Evolutionary conservation across 1,140 invertebrate species (phyloP), one percentile per base, ranked within the genome.

Genomic region (Pachyrhynchus sulphureomaculatus): DNA sequence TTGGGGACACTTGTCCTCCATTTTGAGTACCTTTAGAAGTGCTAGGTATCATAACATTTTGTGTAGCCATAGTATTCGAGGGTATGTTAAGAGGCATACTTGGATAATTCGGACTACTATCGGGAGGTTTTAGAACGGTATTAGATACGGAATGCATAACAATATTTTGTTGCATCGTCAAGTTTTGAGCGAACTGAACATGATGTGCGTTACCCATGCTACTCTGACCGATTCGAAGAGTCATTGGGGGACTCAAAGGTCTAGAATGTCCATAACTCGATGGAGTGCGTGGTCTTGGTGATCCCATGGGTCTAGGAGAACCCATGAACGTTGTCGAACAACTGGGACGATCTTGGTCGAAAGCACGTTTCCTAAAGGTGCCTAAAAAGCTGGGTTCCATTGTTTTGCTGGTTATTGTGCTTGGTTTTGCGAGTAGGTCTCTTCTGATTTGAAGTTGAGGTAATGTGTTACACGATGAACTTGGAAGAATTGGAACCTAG

Each of bases 371-470:
- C 12, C 75, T 54, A 62, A 68, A 76, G 0, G 67, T 33, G 4
- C 71, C 69, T 39, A 75, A 45, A 32, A 71, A 74, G 29, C 9
- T 62, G 2, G 64, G 57, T 37, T 69, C 68, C 29, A 68, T 21
- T 5, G 10, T 47, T 47, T 26, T 68, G 20, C 75, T 78, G 10
- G 78, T 81, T 10, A 81, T 76, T 4, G 78, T 79, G 9, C 74
- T 73, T 2, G 79, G 76, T 62, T 71, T 68, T 74, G 20, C 76
- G 76, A 34, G 68, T 49, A 90, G 75, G 67, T 89, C 88, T 71
- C 87, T 78, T 29, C 88, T 79, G 18, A 90, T 89, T 66, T 90
- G 88, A 21, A 89, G 68, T 60, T 86, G 84, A 1, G 84, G 84
- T 58, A 84, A 74, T 44, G 80, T 77, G n/a, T n/a, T n/a, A n/a